Evolutionary conservation across 2,113 vertebrate genomes (phyloP), one percentile per base, ranked within the genome.

Genomic region (Pardalotus punctatus): DNA sequence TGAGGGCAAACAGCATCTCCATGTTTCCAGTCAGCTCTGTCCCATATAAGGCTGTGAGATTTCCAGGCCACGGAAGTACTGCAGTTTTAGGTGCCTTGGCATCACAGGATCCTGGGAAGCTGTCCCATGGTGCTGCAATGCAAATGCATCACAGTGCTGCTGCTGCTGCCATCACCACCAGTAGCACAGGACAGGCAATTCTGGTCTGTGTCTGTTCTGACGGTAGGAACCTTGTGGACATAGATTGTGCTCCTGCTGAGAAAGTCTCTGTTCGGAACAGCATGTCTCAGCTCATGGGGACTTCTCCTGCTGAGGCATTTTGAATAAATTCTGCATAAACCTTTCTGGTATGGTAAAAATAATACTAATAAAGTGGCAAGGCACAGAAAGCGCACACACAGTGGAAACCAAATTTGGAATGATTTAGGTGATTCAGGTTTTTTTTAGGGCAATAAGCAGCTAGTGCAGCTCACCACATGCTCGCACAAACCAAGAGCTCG

Each of bases 381-480:
- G 22, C 12, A 20, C 19, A 69, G 54, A 60, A 92, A 84, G 15
- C 0, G 0, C 29, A 73, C 53, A 40, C 61, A 58, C 35, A 56
- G 81, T 20, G 21, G 53, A 69, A 82, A 54, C 58, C 66, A 45
- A 86, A 85, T 82, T 56, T 71, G 78, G 67, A 43, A 61, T 7
- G 24, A 84, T 86, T 95, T 86, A 79, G 64, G 81, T n/a, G 70
- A 91, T 93, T 90, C 80, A 89, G 76, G 61, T 20, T 80, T 93
- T 87, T 70, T 70, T 31, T 1, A 35, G 89, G 78, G 58, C 51
- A 85, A 61, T 35, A 28, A 72, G 77, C 70, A 93, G 83, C 48
- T 33, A 51, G 70, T 16, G 42, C 76, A 69, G 65, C 78, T 92
- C 76, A 18, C 64, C 50, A 58, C 78, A 64, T 2, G 16, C 85